Conservation (phyloP, 2,797 vertebrate genomes). For the Acanthiza pusilla region DNA sequence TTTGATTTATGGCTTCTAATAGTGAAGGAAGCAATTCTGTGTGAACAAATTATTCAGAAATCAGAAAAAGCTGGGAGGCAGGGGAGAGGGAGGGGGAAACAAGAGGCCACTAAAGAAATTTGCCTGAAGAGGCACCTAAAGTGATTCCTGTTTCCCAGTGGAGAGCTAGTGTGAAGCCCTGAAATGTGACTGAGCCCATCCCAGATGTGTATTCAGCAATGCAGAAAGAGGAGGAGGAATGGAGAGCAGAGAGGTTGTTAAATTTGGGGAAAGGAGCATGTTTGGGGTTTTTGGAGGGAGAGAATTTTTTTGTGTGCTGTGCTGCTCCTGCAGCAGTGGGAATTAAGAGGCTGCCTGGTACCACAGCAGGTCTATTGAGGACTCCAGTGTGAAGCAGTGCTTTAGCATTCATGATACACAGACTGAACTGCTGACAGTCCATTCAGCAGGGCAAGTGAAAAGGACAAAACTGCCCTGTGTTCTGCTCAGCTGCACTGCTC, state of each 20-base stretch:
- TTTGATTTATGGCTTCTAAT: conserved; percentile 17
- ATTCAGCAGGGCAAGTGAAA: conserved; percentile 24
- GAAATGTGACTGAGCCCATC: neutral
- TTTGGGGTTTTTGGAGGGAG: fast-evolving
- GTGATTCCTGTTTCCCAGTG: neutral
- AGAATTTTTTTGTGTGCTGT: neutral
- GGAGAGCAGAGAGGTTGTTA: neutral
- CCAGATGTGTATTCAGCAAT: neutral
- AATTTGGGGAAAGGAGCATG: neutral
- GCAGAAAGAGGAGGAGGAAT: neutral
- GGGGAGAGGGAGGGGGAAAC: neutral
- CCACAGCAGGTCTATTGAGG: conserved; percentile 11
- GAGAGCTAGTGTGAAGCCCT: neutral
- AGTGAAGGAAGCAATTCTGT: neutral
- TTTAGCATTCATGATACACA: conserved; percentile 26
- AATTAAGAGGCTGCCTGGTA: conserved; percentile 10
- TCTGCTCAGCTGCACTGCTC: conserved; percentile 3
- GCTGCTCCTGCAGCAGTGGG: neutral
- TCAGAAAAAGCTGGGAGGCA: neutral
- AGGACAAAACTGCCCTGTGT: conserved; percentile 21
- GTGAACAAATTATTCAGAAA: neutral
- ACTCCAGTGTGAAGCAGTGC: neutral
- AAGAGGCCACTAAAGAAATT: neutral
- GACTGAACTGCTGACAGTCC: conserved; percentile 5
- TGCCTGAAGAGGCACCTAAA: neutral